phyloP scores from a whole-genome alignment of 2,888 invertebrate genomes.

The Erebia palarica region DNA sequence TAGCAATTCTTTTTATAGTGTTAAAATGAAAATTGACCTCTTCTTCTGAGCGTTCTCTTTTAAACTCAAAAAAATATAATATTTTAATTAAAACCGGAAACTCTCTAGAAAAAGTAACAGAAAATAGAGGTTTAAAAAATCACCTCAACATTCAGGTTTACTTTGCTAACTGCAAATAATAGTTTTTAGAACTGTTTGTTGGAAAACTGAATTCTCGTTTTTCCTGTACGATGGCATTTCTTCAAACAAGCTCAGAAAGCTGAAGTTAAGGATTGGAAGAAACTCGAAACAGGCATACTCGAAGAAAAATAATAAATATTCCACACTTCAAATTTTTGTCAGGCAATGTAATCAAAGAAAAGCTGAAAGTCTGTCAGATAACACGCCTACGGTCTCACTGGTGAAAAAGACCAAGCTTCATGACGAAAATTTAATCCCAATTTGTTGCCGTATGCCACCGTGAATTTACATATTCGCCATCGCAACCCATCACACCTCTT shows the following conservation, averaged over 20 bases:
- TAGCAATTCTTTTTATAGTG: neutral
- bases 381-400: too few relatives aligned
- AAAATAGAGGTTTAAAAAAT: slow-evolving; percentile 23
- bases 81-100: slow-evolving; percentile 33
- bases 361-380: too few relatives aligned
- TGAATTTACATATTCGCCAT: too few relatives aligned
- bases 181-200: slow-evolving; percentile 19
- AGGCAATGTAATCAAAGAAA: too few relatives aligned
- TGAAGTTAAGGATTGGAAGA: neutral
- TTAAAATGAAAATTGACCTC: neutral
- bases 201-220: slow-evolving; percentile 10
- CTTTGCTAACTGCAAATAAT: slow-evolving; percentile 30
- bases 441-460: too few relatives aligned
- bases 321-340: too few relatives aligned
- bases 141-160: slow-evolving; percentile 27
- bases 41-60: neutral
- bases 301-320: too few relatives aligned
- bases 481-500: too few relatives aligned
- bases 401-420: too few relatives aligned
- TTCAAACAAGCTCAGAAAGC: slow-evolving; percentile 9
- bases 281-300: too few relatives aligned
- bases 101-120: slow-evolving; percentile 26
- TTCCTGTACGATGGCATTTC: slow-evolving; percentile 1
- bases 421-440: too few relatives aligned
- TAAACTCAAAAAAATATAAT: slow-evolving; percentile 27